Conservation (phyloP, 2,113 vertebrate genomes). For the Capricornis sumatraensis region DNA sequence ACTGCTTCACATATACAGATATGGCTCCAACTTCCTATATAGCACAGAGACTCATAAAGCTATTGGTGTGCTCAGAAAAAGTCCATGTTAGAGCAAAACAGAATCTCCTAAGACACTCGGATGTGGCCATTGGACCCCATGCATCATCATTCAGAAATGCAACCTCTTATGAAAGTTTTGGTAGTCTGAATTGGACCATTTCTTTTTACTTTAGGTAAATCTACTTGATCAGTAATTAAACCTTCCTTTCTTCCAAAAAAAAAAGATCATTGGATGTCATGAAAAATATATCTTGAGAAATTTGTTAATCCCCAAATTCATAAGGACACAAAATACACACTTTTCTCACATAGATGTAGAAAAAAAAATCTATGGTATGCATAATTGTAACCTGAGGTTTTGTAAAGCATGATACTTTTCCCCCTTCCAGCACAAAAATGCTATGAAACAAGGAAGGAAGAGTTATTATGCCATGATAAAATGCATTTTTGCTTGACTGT, state of each 20-base stretch:
- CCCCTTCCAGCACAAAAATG: neutral
- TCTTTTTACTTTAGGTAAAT: neutral
- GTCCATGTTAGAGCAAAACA: neutral
- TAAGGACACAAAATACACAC: neutral
- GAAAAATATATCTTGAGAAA: neutral
- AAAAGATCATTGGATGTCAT: neutral
- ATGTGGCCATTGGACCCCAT: neutral
- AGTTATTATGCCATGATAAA: neutral
- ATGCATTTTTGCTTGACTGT: neutral
- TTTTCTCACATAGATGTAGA: neutral
- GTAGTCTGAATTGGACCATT: neutral
- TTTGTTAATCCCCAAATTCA: neutral
- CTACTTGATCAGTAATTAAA: neutral
- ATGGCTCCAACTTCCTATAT: neutral
- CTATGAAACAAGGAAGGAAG: neutral
- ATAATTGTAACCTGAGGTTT: neutral
- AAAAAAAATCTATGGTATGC: neutral
- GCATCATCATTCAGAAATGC: neutral
- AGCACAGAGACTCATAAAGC: neutral
- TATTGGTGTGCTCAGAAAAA: neutral
- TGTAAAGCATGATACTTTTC: neutral
- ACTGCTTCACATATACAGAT: neutral
- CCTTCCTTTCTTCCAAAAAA: neutral
- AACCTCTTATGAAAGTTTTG: neutral
- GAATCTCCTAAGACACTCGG: neutral